phyloP scores from a whole-genome alignment of 2,888 invertebrate genomes.

The Schizaphis graminum region DNA sequence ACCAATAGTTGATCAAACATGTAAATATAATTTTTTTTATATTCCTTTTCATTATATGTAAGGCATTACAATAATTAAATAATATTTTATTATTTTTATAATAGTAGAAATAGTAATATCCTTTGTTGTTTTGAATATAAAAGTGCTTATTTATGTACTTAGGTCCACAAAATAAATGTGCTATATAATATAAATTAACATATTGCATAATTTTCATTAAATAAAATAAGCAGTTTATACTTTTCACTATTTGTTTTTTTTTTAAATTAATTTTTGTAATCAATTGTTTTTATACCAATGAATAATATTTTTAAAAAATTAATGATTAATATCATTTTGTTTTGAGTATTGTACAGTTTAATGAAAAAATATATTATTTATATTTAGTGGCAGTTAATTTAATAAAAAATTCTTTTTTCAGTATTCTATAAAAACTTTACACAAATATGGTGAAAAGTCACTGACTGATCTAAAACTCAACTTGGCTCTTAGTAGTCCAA shows the following conservation, averaged over 20 bases:
- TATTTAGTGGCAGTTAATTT: not conserved
- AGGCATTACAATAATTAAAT: not conserved
- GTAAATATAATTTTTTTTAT: not conserved
- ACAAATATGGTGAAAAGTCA: constrained; percentile 55
- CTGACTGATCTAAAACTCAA: constrained; percentile 58
- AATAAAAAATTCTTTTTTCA: not conserved
- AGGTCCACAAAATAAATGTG: not conserved
- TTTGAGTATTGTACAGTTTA: not conserved
- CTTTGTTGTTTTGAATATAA: not conserved
- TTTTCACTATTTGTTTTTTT: not conserved
- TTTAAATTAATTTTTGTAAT: not conserved
- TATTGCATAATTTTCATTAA: not conserved
- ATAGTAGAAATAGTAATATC: not conserved
- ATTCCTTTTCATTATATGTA: not conserved
- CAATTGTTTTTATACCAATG: not conserved
- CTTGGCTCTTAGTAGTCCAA: constrained; percentile 47
- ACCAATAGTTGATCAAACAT: not conserved
- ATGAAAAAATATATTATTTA: not conserved
- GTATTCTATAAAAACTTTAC: constrained; percentile 58
- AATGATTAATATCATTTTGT: not conserved
- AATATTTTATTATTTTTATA: not conserved
- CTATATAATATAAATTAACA: not conserved
- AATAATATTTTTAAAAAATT: not conserved
- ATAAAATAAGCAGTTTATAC: not conserved
- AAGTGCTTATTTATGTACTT: not conserved